phyloP scores from a whole-genome alignment of 2,113 vertebrate genomes.

The Tyrannus savana region DNA sequence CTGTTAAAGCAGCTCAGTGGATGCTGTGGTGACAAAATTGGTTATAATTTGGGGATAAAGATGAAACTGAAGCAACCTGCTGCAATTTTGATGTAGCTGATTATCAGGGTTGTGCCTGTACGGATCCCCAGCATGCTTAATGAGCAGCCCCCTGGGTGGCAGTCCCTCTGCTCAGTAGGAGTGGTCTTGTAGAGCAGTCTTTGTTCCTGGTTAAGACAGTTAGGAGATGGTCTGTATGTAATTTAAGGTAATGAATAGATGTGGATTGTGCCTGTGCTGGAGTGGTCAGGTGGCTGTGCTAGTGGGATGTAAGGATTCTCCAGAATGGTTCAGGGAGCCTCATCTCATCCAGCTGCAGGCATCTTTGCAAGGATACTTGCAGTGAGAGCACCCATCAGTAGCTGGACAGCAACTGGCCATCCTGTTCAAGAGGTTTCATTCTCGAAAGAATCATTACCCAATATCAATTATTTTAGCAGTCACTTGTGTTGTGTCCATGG shows the following conservation, averaged over 20 bases:
- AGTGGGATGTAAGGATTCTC: background rate
- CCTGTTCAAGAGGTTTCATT: background rate
- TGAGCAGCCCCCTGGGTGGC: background rate
- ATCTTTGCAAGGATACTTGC: background rate
- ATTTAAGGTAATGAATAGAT: background rate
- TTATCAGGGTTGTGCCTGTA: background rate
- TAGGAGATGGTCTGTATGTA: background rate
- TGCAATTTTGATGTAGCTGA: background rate
- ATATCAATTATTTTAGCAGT: background rate
- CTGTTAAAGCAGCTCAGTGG: background rate
- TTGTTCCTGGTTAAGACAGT: background rate
- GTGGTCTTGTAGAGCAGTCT: background rate
- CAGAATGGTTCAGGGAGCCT: background rate
- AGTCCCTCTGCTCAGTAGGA: background rate
- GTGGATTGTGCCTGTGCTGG: background rate
- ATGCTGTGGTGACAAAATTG: background rate
- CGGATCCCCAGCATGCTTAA: background rate
- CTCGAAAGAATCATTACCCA: background rate
- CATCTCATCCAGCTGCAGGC: background rate
- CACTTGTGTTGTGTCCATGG: rapidly evolving
- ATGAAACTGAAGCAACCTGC: background rate
- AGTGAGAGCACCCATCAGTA: background rate
- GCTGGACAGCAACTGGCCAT: background rate
- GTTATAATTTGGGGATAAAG: background rate
- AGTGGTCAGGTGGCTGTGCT: rapidly evolving